Percentiles rank a stretch among this genome's conserved stretches.
Conservation (phyloP, 1,140 invertebrate genomes). For the Papilio xuthus region DNA sequence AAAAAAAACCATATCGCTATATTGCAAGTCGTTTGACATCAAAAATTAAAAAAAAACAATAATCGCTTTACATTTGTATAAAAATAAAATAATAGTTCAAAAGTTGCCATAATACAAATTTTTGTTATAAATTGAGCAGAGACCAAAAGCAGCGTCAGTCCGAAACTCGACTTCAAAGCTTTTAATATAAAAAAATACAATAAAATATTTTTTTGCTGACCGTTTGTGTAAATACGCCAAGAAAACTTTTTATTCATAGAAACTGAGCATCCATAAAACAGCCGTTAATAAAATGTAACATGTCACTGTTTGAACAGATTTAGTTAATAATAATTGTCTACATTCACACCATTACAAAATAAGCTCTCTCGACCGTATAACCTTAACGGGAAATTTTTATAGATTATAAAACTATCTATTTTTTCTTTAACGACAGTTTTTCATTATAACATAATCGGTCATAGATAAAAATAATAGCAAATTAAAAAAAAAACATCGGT, state of each 20-base stretch:
- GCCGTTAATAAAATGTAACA: background rate
- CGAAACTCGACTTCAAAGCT: background rate
- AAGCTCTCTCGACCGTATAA: background rate
- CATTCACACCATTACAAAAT: background rate
- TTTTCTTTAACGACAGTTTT: background rate
- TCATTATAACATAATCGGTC: background rate
- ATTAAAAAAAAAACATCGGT: background rate
- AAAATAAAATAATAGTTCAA: slow-evolving; percentile 3
- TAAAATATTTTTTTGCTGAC: background rate
- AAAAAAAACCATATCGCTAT: slow-evolving; percentile 35
- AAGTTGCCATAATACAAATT: background rate
- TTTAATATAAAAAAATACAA: background rate
- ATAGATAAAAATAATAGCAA: slow-evolving; percentile 5
- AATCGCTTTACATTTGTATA: slow-evolving; percentile 2
- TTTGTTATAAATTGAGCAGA: slow-evolving; percentile 17
- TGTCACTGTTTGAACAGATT: background rate
- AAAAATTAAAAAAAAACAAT: background rate
- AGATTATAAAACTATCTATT: background rate
- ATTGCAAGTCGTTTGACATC: slow-evolving; percentile 13
- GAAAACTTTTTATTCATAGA: background rate
- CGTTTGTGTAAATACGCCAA: background rate
- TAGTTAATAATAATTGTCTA: background rate
- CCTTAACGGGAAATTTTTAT: background rate
- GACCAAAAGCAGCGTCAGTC: slow-evolving; percentile 17
- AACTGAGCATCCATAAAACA: background rate